Percentiles rank a stretch among this genome's conserved stretches.
phyloP scores from a whole-genome alignment of 2,113 vertebrate species.

The Microcebus murinus region DNA sequence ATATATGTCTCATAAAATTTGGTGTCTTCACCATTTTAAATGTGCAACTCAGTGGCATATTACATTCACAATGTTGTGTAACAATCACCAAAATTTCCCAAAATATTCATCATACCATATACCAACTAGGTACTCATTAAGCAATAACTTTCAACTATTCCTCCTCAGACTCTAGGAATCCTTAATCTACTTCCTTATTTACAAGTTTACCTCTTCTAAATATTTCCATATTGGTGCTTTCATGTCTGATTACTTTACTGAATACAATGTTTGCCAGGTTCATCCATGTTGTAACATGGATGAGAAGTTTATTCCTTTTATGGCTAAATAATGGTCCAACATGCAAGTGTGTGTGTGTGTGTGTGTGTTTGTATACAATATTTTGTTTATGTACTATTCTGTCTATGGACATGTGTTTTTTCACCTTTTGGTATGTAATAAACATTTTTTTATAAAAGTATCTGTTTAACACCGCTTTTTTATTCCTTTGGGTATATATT shows the following conservation, averaged over 20 bases:
- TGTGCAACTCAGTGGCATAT: neutral
- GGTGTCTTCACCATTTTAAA: neutral
- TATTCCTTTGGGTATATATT: neutral
- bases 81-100: no score
- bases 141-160: accelerated
- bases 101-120: neutral
- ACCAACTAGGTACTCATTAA: neutral
- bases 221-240: neutral
- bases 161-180: neutral
- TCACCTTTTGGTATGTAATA: neutral
- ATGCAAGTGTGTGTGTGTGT: no score
- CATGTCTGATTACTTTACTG: neutral
- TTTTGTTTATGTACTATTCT: neutral
- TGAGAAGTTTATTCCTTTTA: neutral
- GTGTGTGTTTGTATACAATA: neutral
- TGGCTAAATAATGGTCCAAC: neutral
- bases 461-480: neutral
- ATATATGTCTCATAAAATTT: neutral
- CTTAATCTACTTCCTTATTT: neutral
- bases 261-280: neutral
- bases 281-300: neutral
- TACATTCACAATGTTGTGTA: neutral
- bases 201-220: neutral
- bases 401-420: neutral
- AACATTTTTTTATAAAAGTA: neutral